Percentiles rank a stretch among this genome's conserved stretches.
Conservation (phyloP, 2,888 invertebrate genomes). For the Tenthredo mesomela region DNA sequence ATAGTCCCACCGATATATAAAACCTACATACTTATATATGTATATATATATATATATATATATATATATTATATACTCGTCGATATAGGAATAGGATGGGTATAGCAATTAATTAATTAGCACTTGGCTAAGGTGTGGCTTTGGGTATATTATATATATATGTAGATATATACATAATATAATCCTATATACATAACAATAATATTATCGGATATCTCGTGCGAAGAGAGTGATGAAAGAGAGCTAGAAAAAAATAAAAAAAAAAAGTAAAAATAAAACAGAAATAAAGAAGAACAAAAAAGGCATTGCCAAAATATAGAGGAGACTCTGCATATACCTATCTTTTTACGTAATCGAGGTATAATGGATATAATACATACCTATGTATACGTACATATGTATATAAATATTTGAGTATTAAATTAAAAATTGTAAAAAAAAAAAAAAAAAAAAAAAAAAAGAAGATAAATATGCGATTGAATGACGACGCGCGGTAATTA, state of each 20-base stretch:
- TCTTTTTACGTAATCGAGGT: too few species aligned
- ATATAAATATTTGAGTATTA: neutral
- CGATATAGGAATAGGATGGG: neutral
- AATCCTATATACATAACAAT: neutral
- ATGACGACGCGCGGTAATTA: constrained; percentile 3
- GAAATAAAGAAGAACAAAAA: too few species aligned
- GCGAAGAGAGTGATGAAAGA: neutral
- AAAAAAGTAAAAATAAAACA: too few species aligned
- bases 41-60: neutral
- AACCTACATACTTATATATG: neutral
- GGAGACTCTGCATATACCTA: neutral
- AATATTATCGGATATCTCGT: neutral
- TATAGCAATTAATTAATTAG: constrained; percentile 42
- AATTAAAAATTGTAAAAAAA: neutral
- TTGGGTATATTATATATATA: neutral
- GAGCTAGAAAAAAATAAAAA: too few species aligned
- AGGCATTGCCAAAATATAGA: neutral
- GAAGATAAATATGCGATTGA: neutral
- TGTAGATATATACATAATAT: neutral
- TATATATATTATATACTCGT: neutral
- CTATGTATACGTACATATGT: neutral
- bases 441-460: too few species aligned
- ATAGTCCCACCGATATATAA: neutral
- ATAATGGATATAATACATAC: neutral
- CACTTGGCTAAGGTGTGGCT: neutral